Base-by-base conservation (phyloP, 2,113 vertebrate genomes). In the Embiotoca jacksoni region DNA sequence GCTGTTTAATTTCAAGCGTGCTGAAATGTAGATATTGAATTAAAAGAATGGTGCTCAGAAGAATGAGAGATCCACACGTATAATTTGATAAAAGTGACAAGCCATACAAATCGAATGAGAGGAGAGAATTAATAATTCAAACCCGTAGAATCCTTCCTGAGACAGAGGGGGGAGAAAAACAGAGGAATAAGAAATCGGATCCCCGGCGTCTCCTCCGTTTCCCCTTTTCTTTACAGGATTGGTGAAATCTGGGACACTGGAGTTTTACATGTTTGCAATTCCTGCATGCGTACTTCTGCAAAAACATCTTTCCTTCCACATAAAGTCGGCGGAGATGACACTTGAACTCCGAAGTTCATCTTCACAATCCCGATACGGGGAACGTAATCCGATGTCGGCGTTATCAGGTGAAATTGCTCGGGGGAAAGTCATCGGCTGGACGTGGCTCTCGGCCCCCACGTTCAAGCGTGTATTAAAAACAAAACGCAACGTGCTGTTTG, bases 51-150 rank as follows among this genome's bases (percentile, higher is more conserved):
- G 23, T 75, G 79, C 83, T 78, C 62, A 41, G 73, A 87, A 73
- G 67, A 83, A 81, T 71, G 81, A 89, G 72, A 71, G 80, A 89
- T 92, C 73, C 23, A 76, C 68, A 54, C 72, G 80, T 82, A 90
- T 91, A 90, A 94, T 94, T 92, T 92, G 81, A 93, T 92, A 85
- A 94, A 93, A 92, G 89, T 93, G 91, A 94, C 91, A 94, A 84
- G 81, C 65, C 65, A 75, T 91, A 92, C 91, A 94, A 92, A 93
- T 91, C 55, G 82, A 92, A 91, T 78, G 89, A 74, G 81, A 89
- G 72, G 76, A 81, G 66, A 50, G 72, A 85, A 93, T 94, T 91
- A 93, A 94, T 94, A 93, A 95, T 94, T 94, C 86, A 93, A 84
- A 87, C 73, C 78, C n/a, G 33, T 69, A 55, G 78, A 91, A 87